phyloP scores from a whole-genome alignment of 2,888 invertebrate species.

The Caenorhabditis angaria region DNA sequence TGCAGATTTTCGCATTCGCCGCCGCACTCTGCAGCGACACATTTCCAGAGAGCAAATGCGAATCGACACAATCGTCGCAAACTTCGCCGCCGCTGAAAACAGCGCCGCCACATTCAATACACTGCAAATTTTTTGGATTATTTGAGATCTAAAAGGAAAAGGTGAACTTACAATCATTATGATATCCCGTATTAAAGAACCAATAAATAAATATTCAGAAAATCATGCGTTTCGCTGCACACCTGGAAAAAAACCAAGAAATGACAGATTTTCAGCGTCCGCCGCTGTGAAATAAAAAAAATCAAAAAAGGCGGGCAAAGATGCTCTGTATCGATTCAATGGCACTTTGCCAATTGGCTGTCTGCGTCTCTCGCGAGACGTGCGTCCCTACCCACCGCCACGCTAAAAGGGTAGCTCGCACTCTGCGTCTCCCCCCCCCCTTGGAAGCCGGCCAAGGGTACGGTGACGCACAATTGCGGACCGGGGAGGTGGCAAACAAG shows the following conservation, averaged over 20 bases:
- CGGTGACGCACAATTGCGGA: conserved; percentile 20
- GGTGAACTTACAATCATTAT: conserved; percentile 15
- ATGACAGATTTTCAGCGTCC: too few relatives aligned
- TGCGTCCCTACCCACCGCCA: conserved; percentile 25
- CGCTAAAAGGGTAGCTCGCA: conserved; percentile 11
- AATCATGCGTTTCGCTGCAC: not conserved
- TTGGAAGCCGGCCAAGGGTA: conserved; percentile 24
- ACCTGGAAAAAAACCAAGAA: too few relatives aligned
- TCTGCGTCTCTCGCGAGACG: conserved; percentile 31
- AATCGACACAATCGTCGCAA: conserved; percentile 29
- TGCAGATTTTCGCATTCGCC: conserved; percentile 2
- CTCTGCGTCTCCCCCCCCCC: conserved; percentile 17
- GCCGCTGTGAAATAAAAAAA: too few relatives aligned
- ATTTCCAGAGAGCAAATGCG: not conserved
- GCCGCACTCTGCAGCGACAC: conserved; percentile 6
- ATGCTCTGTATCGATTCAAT: conserved; percentile 37
- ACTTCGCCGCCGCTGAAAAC: conserved; percentile 20
- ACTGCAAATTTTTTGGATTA: conserved; percentile 18
- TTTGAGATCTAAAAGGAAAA: too few relatives aligned
- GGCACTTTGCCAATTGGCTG: conserved; percentile 32
- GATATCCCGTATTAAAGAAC: not conserved
- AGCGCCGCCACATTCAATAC: conserved; percentile 37
- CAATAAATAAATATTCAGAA: not conserved
- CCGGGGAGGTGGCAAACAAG: not conserved
- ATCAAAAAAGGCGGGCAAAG: conserved; percentile 25